These are phyloP conservation scores for Scaptomyza parva DNA, from an alignment of 2,888 invertebrate genomes.

Conservation along the genomic window DNA sequence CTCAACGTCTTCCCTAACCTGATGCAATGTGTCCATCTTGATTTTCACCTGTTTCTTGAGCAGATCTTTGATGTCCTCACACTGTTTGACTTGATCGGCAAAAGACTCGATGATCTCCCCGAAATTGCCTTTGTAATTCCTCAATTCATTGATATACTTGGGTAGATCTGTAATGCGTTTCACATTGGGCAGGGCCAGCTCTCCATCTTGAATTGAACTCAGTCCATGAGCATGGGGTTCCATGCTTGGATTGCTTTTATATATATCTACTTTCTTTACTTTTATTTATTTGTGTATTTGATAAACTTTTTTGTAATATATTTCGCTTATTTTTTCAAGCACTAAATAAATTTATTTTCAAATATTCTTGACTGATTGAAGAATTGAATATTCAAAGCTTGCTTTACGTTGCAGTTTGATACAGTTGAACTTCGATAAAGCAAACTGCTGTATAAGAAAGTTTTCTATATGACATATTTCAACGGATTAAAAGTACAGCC, in stretches of 20 bases:
- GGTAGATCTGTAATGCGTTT: slow-evolving; percentile 36
- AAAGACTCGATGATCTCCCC: slow-evolving; percentile 7
- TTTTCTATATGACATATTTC: too few species aligned
- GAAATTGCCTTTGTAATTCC: slow-evolving; percentile 15
- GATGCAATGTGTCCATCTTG: slow-evolving; percentile 29
- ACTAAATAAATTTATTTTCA: not conserved
- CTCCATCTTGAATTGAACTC: not conserved
- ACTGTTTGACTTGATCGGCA: slow-evolving; percentile 27
- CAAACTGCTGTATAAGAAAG: too few species aligned
- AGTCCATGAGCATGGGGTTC: not conserved
- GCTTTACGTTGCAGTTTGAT: not conserved
- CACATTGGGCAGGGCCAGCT: slow-evolving; percentile 43
- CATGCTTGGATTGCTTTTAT: slow-evolving; percentile 2
- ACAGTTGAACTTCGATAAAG: too few species aligned
- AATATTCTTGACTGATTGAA: not conserved
- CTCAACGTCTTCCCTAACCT: slow-evolving; percentile 46
- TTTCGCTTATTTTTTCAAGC: not conserved
- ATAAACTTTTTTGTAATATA: not conserved
- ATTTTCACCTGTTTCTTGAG: slow-evolving; percentile 24
- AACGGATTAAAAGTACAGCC: not conserved
- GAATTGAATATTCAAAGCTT: not conserved
- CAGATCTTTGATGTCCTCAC: slow-evolving; percentile 21
- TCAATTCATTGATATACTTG: slow-evolving; percentile 34
- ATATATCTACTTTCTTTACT: not conserved
- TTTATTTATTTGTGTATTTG: not conserved